Conservation (phyloP, 2,888 invertebrate species). For the Diaperis boleti region DNA sequence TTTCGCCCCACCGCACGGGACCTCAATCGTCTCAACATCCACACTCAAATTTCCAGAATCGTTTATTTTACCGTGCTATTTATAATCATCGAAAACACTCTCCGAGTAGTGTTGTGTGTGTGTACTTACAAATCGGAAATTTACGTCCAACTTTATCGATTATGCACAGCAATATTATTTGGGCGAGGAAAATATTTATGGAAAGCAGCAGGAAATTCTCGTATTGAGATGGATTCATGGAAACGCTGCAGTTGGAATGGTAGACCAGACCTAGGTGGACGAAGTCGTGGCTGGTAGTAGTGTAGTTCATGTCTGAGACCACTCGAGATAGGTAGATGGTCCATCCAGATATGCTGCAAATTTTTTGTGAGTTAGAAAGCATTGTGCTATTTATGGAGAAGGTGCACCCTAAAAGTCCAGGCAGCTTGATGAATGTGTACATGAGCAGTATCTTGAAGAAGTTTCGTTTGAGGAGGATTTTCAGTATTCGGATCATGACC, state of each 20-base stretch:
- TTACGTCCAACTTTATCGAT: conserved; percentile 53
- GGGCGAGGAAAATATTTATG: conserved; percentile 49
- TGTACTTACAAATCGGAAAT: conserved; percentile 48
- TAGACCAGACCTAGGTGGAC: conserved; percentile 36
- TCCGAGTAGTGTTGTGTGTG: conserved; percentile 14
- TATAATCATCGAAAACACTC: conserved; percentile 28
- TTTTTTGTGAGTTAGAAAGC: background rate
- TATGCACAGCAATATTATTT: conserved; percentile 46
- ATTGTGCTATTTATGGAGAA: background rate
- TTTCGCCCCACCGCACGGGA: too few species aligned
- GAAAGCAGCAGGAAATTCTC: conserved; percentile 49
- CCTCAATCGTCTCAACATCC: conserved; percentile 13
- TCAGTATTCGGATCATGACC: conserved; percentile 24
- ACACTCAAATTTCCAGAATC: conserved; percentile 33
- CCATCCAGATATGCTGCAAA: conserved; percentile 1
- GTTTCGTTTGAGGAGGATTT: background rate
- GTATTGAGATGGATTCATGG: conserved; percentile 38
- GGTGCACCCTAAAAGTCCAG: conserved; percentile 34
- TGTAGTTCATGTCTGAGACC: conserved; percentile 12
- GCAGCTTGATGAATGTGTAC: conserved; percentile 6
- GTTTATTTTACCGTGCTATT: conserved; percentile 36
- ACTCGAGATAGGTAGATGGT: conserved; percentile 35
- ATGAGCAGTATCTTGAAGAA: conserved; percentile 1
- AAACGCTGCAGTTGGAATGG: conserved; percentile 26
- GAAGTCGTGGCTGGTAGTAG: conserved; percentile 35